Evolutionary conservation across 2,797 vertebrate species (phyloP), one percentile per base, ranked within the genome.

Genomic region (Poeciliopsis infans): DNA sequence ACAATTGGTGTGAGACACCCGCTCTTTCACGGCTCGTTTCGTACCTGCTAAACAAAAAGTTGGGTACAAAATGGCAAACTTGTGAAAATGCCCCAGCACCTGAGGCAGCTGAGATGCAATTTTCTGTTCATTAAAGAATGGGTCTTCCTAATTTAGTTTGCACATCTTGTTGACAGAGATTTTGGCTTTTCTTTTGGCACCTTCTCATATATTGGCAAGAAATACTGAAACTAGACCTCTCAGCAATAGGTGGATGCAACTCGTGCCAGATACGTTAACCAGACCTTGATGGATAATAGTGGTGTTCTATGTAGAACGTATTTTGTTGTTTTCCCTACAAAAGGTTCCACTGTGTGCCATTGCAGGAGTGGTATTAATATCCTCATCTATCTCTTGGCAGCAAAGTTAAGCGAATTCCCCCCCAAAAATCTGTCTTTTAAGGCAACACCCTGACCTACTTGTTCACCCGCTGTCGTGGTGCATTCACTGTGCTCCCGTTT

Each of bases 331-430:
- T 16, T 71, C 39, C 28, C 28, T 51, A 15, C 25, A 73, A 28
- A 74, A 57, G 0, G n/a, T 33, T 41, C 51, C 51, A 55, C 66
- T 61, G 70, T 23, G 39, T 47, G 25, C 46, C 46, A 28, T 55
- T 69, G 13, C 39, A 68, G 59, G 57, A 80, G 41, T 47, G 71
- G 36, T 11, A 43, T 75, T 64, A 31, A 64, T 64, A 66, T 74
- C 71, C 33, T 82, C 77, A n/a, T 76, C 68, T 46, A 11, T 53
- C 47, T 81, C 80, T 64, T 36, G 28, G 46, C 76, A 78, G 51
- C 46, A 76, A 76, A 81, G 75, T 73, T 47, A 31, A 70, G 49
- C 8, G 13, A 31, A 46, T 46, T 72, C 73, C 75, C 12, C 59
- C 49, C 76, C 83, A 55, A 78, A 83, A 2, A 36, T 74, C 43